These are phyloP conservation scores for Acridotheres tristis DNA, from an alignment of 2,797 vertebrate species.

Conservation along the genomic window DNA sequence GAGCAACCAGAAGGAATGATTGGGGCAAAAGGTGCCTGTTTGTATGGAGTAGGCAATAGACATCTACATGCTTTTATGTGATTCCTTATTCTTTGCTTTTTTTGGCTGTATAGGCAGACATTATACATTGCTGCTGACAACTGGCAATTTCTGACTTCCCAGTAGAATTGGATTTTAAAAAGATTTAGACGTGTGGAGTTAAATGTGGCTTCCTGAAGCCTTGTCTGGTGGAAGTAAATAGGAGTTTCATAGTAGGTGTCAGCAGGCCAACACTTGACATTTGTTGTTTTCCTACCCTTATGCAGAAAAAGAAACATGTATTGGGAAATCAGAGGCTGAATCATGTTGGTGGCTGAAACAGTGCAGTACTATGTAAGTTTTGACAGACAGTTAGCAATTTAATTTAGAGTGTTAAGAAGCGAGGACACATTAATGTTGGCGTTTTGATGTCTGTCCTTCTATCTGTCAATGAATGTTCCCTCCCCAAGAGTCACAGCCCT, in stretches of 20 bases:
- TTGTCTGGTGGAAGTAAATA: background rate
- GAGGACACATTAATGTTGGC: fast-evolving
- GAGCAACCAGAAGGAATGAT: background rate
- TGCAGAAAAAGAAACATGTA: background rate
- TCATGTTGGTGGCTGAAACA: background rate
- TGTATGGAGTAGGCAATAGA: background rate
- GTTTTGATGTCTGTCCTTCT: background rate
- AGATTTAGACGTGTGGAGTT: background rate
- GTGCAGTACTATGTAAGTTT: background rate
- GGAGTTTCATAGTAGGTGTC: background rate
- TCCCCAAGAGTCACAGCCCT: background rate
- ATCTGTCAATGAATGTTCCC: background rate
- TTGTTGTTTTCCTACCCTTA: background rate
- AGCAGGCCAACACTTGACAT: background rate
- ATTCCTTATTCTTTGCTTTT: background rate
- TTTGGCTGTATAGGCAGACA: background rate
- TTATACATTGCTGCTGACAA: background rate
- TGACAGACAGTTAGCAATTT: background rate
- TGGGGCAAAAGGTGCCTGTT: background rate
- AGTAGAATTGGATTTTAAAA: background rate
- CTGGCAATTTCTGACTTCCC: background rate
- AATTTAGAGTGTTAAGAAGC: background rate
- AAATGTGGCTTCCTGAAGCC: background rate
- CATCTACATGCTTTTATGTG: background rate
- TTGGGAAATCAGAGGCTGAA: background rate